Evolutionary conservation across 2,797 vertebrate genomes (phyloP).

Genomic region (Sandelia bainsii): DNA sequence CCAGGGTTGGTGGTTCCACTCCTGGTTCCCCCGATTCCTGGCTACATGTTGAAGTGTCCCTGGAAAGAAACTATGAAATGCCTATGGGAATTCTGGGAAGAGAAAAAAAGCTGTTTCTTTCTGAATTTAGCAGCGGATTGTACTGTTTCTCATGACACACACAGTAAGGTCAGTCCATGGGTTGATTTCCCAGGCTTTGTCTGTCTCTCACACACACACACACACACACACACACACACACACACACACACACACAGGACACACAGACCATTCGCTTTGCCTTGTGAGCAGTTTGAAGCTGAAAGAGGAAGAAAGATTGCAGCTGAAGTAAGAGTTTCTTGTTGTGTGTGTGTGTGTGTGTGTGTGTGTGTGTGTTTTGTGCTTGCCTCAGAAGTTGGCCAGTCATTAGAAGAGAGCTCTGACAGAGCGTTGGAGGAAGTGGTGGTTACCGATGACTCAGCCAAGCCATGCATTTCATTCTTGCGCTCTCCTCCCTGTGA

Average conservation of each 20-base stretch:
- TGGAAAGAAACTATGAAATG: not conserved
- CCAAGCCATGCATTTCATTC: constrained; percentile 65
- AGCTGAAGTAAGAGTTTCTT: constrained; percentile 18
- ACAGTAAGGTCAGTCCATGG: constrained; percentile 39
- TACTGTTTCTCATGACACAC: constrained; percentile 62
- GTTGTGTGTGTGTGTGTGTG: constrained; percentile 18
- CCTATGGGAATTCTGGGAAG: constrained; percentile 58
- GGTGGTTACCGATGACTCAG: constrained; percentile 85
- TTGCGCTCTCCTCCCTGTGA: constrained; percentile 42
- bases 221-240: not conserved
- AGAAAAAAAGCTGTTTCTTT: constrained; percentile 28
- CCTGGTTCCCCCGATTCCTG: too few species aligned
- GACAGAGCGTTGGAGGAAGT: constrained; percentile 86
- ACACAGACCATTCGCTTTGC: constrained; percentile 1
- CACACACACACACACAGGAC: constrained; percentile 5
- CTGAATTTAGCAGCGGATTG: constrained; percentile 21
- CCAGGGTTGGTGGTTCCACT: too few species aligned
- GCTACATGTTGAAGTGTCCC: too few species aligned
- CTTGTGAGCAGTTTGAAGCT: constrained; percentile 32
- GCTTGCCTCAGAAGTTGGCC: constrained; percentile 81
- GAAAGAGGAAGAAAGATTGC: constrained; percentile 14
- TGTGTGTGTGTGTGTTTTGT: constrained; percentile 21
- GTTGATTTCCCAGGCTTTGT: constrained; percentile 51
- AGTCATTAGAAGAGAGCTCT: constrained; percentile 86
- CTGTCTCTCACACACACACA: not conserved